Evolutionary conservation across 1,140 invertebrate species (phyloP), one percentile per base, ranked within the genome.

Genomic region (Triops longicaudatus): DNA sequence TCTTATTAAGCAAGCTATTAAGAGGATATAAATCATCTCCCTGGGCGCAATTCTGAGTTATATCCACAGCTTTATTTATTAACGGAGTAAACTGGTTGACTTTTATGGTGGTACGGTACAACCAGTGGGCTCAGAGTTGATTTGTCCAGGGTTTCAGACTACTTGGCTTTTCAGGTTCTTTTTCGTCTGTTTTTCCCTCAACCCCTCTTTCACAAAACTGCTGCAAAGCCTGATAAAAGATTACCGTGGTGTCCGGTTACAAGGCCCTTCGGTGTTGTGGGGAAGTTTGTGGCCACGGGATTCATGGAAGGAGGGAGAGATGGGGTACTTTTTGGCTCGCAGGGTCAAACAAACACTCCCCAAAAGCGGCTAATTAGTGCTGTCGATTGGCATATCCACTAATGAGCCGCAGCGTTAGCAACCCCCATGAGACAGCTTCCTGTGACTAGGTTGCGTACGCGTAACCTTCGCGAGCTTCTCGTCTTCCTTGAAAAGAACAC

Each of bases 311-410:
- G 50, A 1, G 22, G 50, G 14, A 17, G 50, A 14, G 31, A 37
- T 7, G 31, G 31, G 50, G 50, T 17, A 22, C 50, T 63, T 63
- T 63, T 63, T 63, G 50, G 50, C 50, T 12, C 14, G 6, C 22
- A n/a, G 50, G 50, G 50, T 63, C 50, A 63, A 63, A 63, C 50
- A 63, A 63, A 63, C 50, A 63, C 50, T 63, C 50, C 50, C 2
- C 50, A 10, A 63, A 63, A 63, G 50, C 50, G 50, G 50, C 50
- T 63, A 63, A 63, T 63, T 63, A 63, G 50, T n/a, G 50, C 50
- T 22, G 50, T 63, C 50, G 50, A 63, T 63, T 63, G 50, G 50
- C 50, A 17, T 63, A 63, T 63, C 50, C 50, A 63, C 50, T 63
- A 63, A 63, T 63, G 50, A 63, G 50, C 50, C 50, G 50, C 50